A percentile compares a stretch with the other conserved stretches of the same genome.
Evolutionary conservation across 2,888 invertebrate species (phyloP).

Genomic region (Heliconius hortense): DNA sequence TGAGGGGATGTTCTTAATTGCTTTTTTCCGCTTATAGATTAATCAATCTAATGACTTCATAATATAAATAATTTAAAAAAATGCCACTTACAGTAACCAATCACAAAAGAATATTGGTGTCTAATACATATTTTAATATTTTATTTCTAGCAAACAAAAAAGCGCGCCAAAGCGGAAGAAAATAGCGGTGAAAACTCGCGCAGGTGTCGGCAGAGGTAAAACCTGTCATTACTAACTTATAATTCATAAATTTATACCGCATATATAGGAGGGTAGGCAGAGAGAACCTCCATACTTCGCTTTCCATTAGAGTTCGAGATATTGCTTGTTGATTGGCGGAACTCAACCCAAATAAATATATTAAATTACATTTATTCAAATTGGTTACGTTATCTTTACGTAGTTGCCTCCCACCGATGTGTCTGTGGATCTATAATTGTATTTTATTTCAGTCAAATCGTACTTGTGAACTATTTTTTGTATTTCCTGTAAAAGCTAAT

Average conservation of each 20-base stretch:
- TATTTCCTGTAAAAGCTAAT: no score
- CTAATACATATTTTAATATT: not conserved
- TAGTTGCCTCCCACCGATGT: no score
- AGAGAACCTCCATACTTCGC: no score
- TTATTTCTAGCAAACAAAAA: not conserved
- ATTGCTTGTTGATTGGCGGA: not conserved
- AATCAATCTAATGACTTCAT: no score
- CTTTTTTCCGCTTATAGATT: no score
- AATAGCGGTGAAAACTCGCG: not conserved
- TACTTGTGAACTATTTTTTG: no score
- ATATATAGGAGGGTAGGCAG: not conserved
- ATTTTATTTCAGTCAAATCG: no score
- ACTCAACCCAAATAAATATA: not conserved
- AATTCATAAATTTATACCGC: not conserved
- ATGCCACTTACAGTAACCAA: not conserved
- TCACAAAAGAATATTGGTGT: not conserved
- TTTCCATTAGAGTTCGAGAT: no score
- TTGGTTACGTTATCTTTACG: not conserved
- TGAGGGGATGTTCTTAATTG: no score
- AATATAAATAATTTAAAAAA: no score
- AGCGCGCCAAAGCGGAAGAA: slow-evolving; percentile 2
- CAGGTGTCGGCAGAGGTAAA: not conserved
- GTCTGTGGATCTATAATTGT: no score
- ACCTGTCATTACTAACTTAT: not conserved
- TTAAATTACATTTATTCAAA: not conserved